These are phyloP conservation scores for Aplocera efformata DNA, from an alignment of 2,888 invertebrate genomes.

Conservation along the genomic window DNA sequence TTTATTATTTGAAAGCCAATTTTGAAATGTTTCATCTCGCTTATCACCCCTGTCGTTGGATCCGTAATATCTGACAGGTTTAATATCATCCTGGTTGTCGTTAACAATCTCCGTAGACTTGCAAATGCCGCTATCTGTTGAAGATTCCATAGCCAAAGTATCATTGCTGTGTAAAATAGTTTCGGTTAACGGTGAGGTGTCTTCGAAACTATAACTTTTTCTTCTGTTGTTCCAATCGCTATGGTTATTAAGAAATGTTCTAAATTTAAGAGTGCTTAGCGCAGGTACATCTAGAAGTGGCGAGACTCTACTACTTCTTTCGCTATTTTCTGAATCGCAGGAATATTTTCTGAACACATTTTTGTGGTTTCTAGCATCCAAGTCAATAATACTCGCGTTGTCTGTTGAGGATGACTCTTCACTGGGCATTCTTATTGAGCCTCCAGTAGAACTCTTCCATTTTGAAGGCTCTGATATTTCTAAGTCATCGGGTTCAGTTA, in stretches of 20 bases:
- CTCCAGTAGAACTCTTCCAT: slow-evolving; percentile 84
- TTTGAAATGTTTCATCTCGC: slow-evolving; percentile 61
- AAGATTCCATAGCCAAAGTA: slow-evolving; percentile 84
- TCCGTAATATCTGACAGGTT: slow-evolving; percentile 33
- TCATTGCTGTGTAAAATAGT: slow-evolving; percentile 59
- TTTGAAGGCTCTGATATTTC: slow-evolving; percentile 79
- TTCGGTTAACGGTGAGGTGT: slow-evolving; percentile 59
- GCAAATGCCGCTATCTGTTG: slow-evolving; percentile 88
- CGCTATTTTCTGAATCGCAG: slow-evolving; percentile 59
- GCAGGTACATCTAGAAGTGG: slow-evolving; percentile 63
- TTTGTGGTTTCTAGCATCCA: slow-evolving; percentile 53
- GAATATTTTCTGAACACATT: slow-evolving; percentile 56
- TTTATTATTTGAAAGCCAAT: slow-evolving; percentile 68
- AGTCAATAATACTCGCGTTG: slow-evolving; percentile 69
- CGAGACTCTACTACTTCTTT: slow-evolving; percentile 48
- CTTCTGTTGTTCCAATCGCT: slow-evolving; percentile 86
- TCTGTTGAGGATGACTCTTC: slow-evolving; percentile 74
- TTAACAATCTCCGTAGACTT: slow-evolving; percentile 85
- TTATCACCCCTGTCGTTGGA: slow-evolving; percentile 40
- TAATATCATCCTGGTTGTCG: slow-evolving; percentile 47
- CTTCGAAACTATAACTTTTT: slow-evolving; percentile 88
- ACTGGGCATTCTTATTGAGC: slow-evolving; percentile 84
- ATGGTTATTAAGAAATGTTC: slow-evolving; percentile 63
- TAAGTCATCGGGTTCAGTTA: slow-evolving; percentile 78
- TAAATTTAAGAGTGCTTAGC: slow-evolving; percentile 66